Conservation (phyloP, 2,113 vertebrate species). For the Donacobius atricapilla region DNA sequence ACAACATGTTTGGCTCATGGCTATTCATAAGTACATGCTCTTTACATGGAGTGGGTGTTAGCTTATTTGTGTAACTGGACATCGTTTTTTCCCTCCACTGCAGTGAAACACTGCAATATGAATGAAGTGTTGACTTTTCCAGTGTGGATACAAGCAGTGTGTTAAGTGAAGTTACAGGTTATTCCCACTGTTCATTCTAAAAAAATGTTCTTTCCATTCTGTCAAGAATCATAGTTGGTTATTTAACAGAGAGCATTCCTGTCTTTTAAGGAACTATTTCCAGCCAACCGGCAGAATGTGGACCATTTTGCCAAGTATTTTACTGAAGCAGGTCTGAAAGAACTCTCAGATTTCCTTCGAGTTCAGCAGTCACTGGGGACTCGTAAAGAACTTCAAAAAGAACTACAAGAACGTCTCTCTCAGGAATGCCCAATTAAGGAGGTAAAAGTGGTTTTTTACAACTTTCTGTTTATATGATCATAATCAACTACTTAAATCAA, state of each 20-base stretch:
- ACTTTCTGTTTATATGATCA: neutral
- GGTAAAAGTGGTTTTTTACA: conserved; percentile 57
- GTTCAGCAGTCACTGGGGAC: conserved; percentile 88
- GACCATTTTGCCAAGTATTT: conserved; percentile 93
- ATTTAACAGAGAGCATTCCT: neutral
- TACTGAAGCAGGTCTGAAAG: conserved; percentile 87
- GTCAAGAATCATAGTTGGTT: neutral
- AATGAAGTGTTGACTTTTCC: neutral
- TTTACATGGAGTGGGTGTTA: neutral
- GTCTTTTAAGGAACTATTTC: conserved; percentile 84
- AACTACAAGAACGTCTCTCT: conserved; percentile 87
- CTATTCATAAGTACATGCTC: neutral
- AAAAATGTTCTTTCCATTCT: neutral
- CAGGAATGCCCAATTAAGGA: conserved; percentile 88
- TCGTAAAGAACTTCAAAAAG: conserved; percentile 91
- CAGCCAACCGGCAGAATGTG: conserved; percentile 88
- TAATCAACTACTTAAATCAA: neutral
- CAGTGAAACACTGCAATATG: neutral
- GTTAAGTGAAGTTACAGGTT: neutral
- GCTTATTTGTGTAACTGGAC: neutral
- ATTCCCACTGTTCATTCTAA: neutral
- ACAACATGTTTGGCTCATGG: neutral
- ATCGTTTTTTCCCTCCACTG: neutral
- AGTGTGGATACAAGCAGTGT: neutral
- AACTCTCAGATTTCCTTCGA: conserved; percentile 87